Base-by-base conservation (phyloP, 1,140 invertebrate genomes). In the Fopius arisanus region DNA sequence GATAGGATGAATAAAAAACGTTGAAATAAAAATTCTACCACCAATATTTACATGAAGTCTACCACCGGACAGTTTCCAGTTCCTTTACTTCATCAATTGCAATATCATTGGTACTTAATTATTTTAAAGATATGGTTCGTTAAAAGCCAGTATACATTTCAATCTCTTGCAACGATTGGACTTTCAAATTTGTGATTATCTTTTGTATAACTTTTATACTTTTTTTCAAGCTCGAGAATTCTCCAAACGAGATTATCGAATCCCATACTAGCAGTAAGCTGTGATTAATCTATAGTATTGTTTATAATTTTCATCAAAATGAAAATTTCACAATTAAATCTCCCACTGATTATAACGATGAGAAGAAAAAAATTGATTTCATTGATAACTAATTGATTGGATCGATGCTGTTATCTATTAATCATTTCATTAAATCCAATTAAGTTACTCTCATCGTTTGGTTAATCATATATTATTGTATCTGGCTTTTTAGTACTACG, bases 101-200 rank as follows among this genome's bases (percentile, higher is more conserved):
- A 54, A 68, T 43, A 54, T 75, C 43, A 74, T 79, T 78, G 73
- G 28, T 78, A 78, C 31, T 68, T 76, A 70, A 54, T 76, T 63
- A 79, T 78, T 76, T 82, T 73, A 78, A 82, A 78, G 81, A 82
- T 83, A 83, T 83, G 81, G 72, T 83, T 81, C 71, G 65, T 79
- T 74, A 66, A 79, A 78, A 80, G 72, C 77, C 67, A 77, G 76
- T 79, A 78, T 79, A 76, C 76, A 73, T 72, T n/a, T 67, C 16
- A 3, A 59, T 23, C 68, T 37, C 33, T 75, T 23, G 21, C 28
- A n/a, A 48, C 26, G 54, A 59, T 59, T 59, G 21, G 54, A 59
- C 29, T 65, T 65, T 65, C 62, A 67, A 43, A 43, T 51, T 69
- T 48, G 41, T 69, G 41, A 69, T 48, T 48, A 69, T 48, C 41